A percentile compares a stretch with the other conserved stretches of the same genome.
Conservation (phyloP, 1,140 invertebrate genomes). For the Pogonognathellus flavescens region DNA sequence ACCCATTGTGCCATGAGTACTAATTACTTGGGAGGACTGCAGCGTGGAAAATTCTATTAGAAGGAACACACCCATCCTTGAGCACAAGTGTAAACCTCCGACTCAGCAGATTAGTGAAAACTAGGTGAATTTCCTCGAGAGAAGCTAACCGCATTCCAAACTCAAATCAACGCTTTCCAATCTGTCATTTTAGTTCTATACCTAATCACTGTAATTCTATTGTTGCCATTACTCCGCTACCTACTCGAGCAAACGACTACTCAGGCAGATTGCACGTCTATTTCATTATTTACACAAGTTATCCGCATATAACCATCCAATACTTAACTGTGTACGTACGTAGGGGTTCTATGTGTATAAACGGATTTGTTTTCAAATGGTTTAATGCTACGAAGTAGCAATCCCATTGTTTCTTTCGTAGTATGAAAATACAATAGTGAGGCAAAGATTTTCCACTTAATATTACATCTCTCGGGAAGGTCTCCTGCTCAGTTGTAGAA, state of each 20-base stretch:
- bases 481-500: neutral
- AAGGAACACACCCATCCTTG: constrained; percentile 22
- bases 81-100: constrained; percentile 36
- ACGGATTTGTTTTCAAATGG: no score
- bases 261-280: neutral
- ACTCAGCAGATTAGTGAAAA: constrained; percentile 45
- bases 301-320: neutral
- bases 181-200: constrained; percentile 32
- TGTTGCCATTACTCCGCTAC: neutral
- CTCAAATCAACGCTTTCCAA: constrained; percentile 44
- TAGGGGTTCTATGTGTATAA: no score
- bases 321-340: no score
- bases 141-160: constrained; percentile 29
- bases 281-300: constrained; percentile 4
- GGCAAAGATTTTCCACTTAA: constrained; percentile 8
- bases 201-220: constrained; percentile 26
- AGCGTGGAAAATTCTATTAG: constrained; percentile 44
- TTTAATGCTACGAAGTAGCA: no score
- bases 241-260: neutral
- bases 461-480: neutral
- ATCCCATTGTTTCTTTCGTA: no score
- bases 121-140: constrained; percentile 16
- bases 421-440: neutral
- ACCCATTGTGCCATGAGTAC: constrained; percentile 40
- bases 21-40: constrained; percentile 46